These are phyloP conservation scores for Eristalis pertinax DNA, from an alignment of 2,888 invertebrate species.

Conservation along the genomic window DNA sequence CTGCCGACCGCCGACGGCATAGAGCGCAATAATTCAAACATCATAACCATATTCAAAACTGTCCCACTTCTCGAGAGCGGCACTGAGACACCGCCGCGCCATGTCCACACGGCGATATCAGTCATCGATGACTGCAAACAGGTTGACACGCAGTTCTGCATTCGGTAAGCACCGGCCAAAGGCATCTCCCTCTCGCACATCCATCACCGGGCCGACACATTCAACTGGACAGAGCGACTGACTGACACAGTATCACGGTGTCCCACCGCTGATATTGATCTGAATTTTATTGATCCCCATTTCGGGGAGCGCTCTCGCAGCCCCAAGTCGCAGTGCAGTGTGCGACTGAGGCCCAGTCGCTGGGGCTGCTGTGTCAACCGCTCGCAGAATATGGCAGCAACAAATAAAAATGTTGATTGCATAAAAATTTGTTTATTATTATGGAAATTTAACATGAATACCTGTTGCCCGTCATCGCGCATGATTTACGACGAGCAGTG, in stretches of 20 bases:
- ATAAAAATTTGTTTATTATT: slow-evolving; percentile 79
- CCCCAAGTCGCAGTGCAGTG: not conserved
- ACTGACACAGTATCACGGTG: slow-evolving; percentile 32
- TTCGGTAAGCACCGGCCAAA: slow-evolving; percentile 26
- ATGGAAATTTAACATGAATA: slow-evolving; percentile 78
- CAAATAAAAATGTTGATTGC: slow-evolving; percentile 72
- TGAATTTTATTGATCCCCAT: slow-evolving; percentile 69
- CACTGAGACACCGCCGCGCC: not conserved
- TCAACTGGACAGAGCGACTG: slow-evolving; percentile 41
- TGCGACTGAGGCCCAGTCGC: slow-evolving; percentile 36
- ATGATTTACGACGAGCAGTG: slow-evolving; percentile 60
- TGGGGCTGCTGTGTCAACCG: slow-evolving; percentile 66
- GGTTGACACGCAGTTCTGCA: slow-evolving; percentile 29
- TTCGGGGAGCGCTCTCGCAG: slow-evolving; percentile 8
- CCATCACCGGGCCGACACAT: slow-evolving; percentile 52
- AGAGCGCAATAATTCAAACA: slow-evolving; percentile 34
- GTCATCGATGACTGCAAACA: slow-evolving; percentile 59
- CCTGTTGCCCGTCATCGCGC: slow-evolving; percentile 71
- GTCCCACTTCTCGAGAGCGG: slow-evolving; percentile 35
- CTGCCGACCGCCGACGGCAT: not conserved
- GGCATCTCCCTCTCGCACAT: slow-evolving; percentile 51
- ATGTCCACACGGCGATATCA: slow-evolving; percentile 23
- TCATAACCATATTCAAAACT: slow-evolving; percentile 51
- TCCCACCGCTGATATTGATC: slow-evolving; percentile 69
- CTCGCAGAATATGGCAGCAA: slow-evolving; percentile 63